A percentile compares a stretch with the other conserved stretches of the same genome.
These are phyloP conservation scores for Rallus crepitans DNA, from an alignment of 2,797 vertebrate genomes.

Conservation along the genomic window DNA sequence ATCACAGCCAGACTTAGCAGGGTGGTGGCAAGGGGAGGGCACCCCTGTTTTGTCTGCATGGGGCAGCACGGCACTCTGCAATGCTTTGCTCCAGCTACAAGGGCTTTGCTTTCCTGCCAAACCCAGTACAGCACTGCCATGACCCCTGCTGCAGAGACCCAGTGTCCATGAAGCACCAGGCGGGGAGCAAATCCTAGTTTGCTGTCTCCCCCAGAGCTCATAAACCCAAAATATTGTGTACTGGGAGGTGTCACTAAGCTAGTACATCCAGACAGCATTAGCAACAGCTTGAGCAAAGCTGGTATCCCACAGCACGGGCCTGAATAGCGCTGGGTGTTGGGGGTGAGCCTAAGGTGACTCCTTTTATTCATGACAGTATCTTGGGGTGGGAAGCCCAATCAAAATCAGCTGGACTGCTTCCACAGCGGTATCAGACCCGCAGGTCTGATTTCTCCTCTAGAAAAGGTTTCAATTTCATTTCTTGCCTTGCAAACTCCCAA, in stretches of 20 bases:
- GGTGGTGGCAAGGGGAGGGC: background rate
- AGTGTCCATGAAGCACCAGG: background rate
- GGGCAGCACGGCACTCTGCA: fast-evolving
- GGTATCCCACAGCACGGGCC: background rate
- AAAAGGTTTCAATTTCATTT: background rate
- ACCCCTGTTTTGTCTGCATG: fast-evolving
- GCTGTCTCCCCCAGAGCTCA: background rate
- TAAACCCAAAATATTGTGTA: background rate
- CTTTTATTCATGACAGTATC: background rate
- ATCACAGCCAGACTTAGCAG: background rate
- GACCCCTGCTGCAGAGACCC: background rate
- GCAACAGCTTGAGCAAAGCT: background rate
- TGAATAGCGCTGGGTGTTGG: background rate
- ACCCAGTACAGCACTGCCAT: background rate
- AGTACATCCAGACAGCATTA: background rate
- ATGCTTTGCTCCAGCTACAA: background rate
- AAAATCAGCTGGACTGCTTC: background rate
- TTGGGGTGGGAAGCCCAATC: background rate
- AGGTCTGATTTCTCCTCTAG: background rate
- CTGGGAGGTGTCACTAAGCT: background rate
- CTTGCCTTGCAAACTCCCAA: background rate
- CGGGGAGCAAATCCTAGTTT: background rate
- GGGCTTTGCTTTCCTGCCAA: background rate
- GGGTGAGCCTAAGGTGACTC: background rate
- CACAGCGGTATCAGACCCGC: background rate